These are phyloP conservation scores for Leucophenga varia DNA, from an alignment of 1,140 invertebrate genomes.

Conservation along the genomic window DNA sequence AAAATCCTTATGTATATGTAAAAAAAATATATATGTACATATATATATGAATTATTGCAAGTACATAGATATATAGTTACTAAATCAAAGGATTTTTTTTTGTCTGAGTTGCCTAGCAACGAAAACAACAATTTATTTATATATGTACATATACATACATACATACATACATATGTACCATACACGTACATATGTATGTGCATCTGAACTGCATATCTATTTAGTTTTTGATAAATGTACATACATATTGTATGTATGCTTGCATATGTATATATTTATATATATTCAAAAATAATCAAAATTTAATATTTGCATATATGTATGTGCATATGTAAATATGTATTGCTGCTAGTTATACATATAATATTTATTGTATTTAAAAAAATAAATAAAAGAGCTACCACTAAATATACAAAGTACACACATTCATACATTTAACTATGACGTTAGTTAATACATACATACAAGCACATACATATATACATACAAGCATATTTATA, in stretches of 20 bases:
- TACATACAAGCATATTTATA: constrained; percentile 8
- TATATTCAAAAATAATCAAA: constrained; percentile 3
- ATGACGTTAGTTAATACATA: constrained; percentile 36
- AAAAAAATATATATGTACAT: constrained; percentile 10
- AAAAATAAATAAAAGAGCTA: too few relatives aligned
- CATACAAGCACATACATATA: not conserved
- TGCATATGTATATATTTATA: constrained; percentile 11
- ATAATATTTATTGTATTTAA: constrained; percentile 20
- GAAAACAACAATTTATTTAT: constrained; percentile 3
- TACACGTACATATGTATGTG: constrained; percentile 2
- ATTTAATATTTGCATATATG: not conserved
- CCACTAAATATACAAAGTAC: constrained; percentile 51
- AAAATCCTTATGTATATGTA: constrained; percentile 15
- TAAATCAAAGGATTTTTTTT: constrained; percentile 17
- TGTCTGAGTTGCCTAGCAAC: constrained; percentile 5
- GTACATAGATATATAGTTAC: constrained; percentile 17
- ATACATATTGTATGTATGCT: constrained; percentile 23
- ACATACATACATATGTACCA: not conserved
- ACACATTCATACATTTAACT: too few relatives aligned
- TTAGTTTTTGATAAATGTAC: too few relatives aligned
- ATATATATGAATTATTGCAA: too few relatives aligned
- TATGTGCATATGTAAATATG: constrained; percentile 13
- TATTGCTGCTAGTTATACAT: constrained; percentile 11
- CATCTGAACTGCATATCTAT: constrained; percentile 3
- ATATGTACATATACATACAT: constrained; percentile 10